Base-by-base conservation (phyloP, 2,113 vertebrate genomes). In the Dunckerocampus dactyliophorus region DNA sequence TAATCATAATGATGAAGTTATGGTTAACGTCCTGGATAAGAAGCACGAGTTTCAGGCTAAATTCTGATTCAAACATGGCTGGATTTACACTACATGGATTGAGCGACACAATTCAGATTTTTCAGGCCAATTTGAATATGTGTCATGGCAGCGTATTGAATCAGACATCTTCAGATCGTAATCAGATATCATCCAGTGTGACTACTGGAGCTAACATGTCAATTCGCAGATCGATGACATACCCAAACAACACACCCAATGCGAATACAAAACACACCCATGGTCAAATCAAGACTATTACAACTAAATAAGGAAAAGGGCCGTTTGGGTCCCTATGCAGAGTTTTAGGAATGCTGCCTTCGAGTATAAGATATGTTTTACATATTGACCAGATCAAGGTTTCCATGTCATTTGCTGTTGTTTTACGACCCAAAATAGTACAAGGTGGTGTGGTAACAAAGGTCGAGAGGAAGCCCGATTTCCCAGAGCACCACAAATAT, bases 351-450 rank as follows among this genome's bases (percentile, higher is more conserved):
- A 55, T 37, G 34, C 51, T 62, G 22, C 39, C 39, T 43, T 43
- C 11, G 4, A 14, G 13, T 43, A 43, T 14, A 2, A 43, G 39
- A 12, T 43, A 43, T 22, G 11, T 61, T 75, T 63, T 71, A 46
- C 54, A 79, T 71, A 47, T 34, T 64, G 21, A 72, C 56, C 13
- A 46, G 53, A 17, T 39, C 0, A 53, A 19, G 37, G 31, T 28
- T 72, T 54, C 11, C 13, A 19, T 46, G 16, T 45, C 12, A 43
- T 57, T 52, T 12, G 19, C 14, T 1, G 1, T 15, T 11, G 39
- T 53, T 24, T 59, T 63, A 49, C 3, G 11, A 43, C 39, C 13
- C 12, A 14, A 43, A 43, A 43, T 49, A 10, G 11, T 9, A 49
- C 19, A 21, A 49, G 11, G 19, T 4, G 3, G 20, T 49, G 48